Evolutionary conservation across 2,113 vertebrate species (phyloP).

Genomic region (Silurus meridionalis): DNA sequence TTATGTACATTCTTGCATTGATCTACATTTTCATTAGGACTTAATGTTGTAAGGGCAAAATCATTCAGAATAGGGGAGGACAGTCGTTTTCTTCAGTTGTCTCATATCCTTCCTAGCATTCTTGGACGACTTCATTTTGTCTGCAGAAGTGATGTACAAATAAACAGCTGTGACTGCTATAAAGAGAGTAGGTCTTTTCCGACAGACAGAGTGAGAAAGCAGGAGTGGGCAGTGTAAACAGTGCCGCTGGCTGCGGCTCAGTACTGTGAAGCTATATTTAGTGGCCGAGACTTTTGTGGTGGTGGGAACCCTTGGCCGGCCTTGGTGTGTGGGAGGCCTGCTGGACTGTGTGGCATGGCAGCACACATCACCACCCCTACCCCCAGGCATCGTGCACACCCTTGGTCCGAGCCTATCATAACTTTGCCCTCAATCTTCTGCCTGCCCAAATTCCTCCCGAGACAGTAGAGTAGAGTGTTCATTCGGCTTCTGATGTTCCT

Average conservation of each 20-base stretch:
- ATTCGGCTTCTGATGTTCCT: slow-evolving; percentile 8
- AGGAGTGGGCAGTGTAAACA: slow-evolving; percentile 40
- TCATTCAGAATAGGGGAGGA: neutral
- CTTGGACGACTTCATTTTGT: slow-evolving; percentile 19
- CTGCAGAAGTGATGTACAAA: slow-evolving; percentile 25
- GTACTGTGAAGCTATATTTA: slow-evolving; percentile 56
- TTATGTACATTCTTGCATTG: slow-evolving; percentile 17
- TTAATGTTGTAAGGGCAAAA: neutral
- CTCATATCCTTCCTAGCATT: slow-evolving; percentile 9
- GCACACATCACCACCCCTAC: slow-evolving; percentile 12
- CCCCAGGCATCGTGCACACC: slow-evolving; percentile 44
- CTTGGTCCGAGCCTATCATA: slow-evolving; percentile 42
- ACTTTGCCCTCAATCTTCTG: slow-evolving; percentile 50
- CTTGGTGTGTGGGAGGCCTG: slow-evolving; percentile 54
- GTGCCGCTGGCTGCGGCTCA: slow-evolving; percentile 33
- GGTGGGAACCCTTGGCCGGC: slow-evolving; percentile 62
- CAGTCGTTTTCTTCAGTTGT: neutral
- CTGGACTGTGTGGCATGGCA: slow-evolving; percentile 45
- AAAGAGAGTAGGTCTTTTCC: slow-evolving; percentile 32
- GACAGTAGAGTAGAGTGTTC: neutral
- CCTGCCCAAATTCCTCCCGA: slow-evolving; percentile 42
- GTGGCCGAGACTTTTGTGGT: slow-evolving; percentile 48
- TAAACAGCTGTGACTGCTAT: slow-evolving; percentile 33
- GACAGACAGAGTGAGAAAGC: slow-evolving; percentile 35
- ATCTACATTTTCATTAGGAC: neutral